phyloP scores from a whole-genome alignment of 2,797 vertebrate genomes.

The Microtus obscurus region DNA sequence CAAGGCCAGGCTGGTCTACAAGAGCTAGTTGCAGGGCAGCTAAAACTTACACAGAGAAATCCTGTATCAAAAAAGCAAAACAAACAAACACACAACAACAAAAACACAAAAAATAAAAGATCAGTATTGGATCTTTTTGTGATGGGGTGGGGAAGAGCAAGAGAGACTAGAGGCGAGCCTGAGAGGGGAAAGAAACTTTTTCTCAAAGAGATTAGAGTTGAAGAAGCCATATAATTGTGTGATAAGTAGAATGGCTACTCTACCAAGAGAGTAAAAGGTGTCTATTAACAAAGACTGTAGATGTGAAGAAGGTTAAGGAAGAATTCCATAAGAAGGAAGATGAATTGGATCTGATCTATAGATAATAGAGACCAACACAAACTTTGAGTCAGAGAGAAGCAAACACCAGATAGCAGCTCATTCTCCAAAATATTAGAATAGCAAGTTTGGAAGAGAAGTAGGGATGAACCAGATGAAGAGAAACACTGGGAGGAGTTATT shows the following conservation, averaged over 20 bases:
- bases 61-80: too few species aligned
- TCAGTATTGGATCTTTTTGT: neutral
- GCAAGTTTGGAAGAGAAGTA: neutral
- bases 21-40: too few species aligned
- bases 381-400: neutral
- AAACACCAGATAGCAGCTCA: neutral
- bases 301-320: neutral
- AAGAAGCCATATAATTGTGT: neutral
- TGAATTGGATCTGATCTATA: neutral
- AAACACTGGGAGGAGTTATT: neutral
- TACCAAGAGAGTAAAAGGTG: neutral
- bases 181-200: neutral
- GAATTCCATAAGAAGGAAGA: neutral
- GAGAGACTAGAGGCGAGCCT: neutral
- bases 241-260: neutral
- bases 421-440: neutral
- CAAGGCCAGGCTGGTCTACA: too few species aligned
- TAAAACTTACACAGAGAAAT: too few species aligned
- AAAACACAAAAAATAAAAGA: too few species aligned
- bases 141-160: neutral
- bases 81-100: too few species aligned
- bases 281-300: neutral
- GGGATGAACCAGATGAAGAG: neutral
- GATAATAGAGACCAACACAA: neutral
- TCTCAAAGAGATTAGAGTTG: slow-evolving; percentile 2